Base-by-base conservation (phyloP, 2,113 vertebrate species). In the Leuciscus idus region DNA sequence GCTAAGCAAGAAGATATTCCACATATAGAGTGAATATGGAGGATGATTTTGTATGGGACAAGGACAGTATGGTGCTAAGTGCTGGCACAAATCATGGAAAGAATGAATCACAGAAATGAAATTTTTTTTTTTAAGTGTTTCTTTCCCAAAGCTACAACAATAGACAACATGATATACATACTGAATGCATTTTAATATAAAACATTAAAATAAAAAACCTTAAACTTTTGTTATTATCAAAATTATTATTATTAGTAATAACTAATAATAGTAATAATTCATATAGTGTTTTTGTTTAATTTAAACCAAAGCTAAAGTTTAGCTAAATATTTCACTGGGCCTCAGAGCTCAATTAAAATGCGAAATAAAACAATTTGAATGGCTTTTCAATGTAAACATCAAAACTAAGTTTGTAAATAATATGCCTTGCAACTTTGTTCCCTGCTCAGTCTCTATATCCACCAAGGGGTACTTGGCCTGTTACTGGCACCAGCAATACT, bases 401-500 rank as follows among this genome's bases (percentile, higher is more conserved):
- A 50, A 13, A 6, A 30, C 30, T 7, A 33, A 33, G 28, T 68
- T 36, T 36, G 30, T 70, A 4, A 36, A 36, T 70, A 10, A 10
- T 8, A 36, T 17, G 66, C 66, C 66, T 36, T 36, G 66, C 68
- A 23, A 39, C 68, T 72, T 43, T 23, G 39, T 43, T n/a, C 21
- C 55, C 21, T 23, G 33, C 9, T 23, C 17, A 36, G 17, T 70
- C 66, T 72, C 68, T 43, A 43, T 43, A 43, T 57, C 55, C 55
- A 57, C 55, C 19, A 21, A 12, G 4, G 9, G 4, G 4, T 36
- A 4, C 8, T 21, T 70, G 17, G 30, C 15, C 19, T 43, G 33
- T 39, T 21, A 39, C 23, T 11, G 4, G 19, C 21, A 15, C 5
- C 30, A 8, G 23, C 26, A 82, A 11, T 76, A 92, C 97, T 97